A percentile compares a stretch with the other conserved stretches of the same genome.
Conservation (phyloP, 2,888 invertebrate genomes). For the Drosophila rubida region DNA sequence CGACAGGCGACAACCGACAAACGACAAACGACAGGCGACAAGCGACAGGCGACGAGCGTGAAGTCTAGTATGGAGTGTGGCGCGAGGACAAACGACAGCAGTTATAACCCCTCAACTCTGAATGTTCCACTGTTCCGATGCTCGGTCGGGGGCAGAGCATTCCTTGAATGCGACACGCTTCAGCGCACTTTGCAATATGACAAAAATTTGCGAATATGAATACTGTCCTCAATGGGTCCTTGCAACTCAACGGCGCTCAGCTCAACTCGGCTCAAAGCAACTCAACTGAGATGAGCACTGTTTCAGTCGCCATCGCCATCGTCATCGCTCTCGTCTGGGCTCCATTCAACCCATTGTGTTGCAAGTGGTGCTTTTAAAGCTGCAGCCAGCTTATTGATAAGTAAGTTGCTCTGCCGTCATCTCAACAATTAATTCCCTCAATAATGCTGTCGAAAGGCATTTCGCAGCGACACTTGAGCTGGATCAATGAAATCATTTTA, state of each 20-base stretch:
- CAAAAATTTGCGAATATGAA: constrained; percentile 57
- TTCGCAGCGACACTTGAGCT: not conserved
- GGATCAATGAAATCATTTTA: not conserved
- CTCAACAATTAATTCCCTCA: not conserved
- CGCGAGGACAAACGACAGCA: constrained; percentile 34
- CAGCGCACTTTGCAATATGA: constrained; percentile 72
- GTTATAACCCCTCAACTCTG: constrained; percentile 28
- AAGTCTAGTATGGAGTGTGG: too few species aligned
- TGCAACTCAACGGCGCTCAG: constrained; percentile 24
- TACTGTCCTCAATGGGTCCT: constrained; percentile 17
- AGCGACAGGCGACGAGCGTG: constrained; percentile 29
- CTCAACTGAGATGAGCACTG: constrained; percentile 27
- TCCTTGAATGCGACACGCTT: constrained; percentile 64
- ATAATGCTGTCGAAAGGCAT: not conserved
- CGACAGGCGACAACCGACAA: constrained; percentile 45
- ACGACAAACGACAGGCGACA: constrained; percentile 26
- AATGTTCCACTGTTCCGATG: not conserved
- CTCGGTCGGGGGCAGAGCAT: constrained; percentile 20
- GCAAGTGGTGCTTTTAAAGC: not conserved
- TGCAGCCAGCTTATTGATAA: not conserved
- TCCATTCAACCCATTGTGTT: constrained; percentile 11
- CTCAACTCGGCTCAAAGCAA: constrained; percentile 12
- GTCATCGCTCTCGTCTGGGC: not conserved
- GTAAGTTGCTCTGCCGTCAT: not conserved
- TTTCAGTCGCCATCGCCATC: not conserved